Evolutionary conservation across 1,140 invertebrate species (phyloP), one percentile per base, ranked within the genome.

Genomic region (Colletes latitarsis): DNA sequence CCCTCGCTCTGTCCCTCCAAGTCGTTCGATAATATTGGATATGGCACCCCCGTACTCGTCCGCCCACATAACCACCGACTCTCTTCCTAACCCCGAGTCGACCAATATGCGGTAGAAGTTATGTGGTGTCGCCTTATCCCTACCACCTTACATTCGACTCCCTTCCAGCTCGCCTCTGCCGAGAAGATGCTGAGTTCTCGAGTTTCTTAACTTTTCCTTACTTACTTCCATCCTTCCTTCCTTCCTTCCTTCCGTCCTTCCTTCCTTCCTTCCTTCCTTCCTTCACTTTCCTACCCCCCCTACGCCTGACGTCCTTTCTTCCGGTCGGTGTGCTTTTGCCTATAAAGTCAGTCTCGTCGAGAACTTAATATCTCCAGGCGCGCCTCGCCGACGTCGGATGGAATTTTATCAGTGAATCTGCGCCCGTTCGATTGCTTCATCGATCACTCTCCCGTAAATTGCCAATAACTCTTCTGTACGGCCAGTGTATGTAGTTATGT

Each of bases 1-100:
- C 46, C 66, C 55, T 74, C 80, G 76, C 49, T 8, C 49, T 49
- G 70, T 76, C 68, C 73, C 83, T 73, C 58, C 9, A 73, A 84
- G 81, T 82, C 72, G 83, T 85, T 86, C 84, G 85, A 87, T 86
- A 87, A 86, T 87, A 87, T 87, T 81, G 81, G 85, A 87, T 87
- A 82, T 86, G 84, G 79, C 84, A 82, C 64, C 80, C n/a, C 58
- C 30, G 12, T 69, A 53, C 57, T 67, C 72, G 67, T 30, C 58
- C 83, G 67, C 74, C 60, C 62, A 68, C 75, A 52, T 75, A 82
- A 85, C 80, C 83, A 82, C 84, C 76, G 71, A 49, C 43, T 66
- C 82, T 66, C 55, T 67, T 53, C 71, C 14, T 30, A 17, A 52
- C 71, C 46, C 43, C 52, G 73, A 78, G 75, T 82, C 81, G 74